Base-by-base conservation (phyloP, 2,888 invertebrate species). In the Pterostichus madidus region DNA sequence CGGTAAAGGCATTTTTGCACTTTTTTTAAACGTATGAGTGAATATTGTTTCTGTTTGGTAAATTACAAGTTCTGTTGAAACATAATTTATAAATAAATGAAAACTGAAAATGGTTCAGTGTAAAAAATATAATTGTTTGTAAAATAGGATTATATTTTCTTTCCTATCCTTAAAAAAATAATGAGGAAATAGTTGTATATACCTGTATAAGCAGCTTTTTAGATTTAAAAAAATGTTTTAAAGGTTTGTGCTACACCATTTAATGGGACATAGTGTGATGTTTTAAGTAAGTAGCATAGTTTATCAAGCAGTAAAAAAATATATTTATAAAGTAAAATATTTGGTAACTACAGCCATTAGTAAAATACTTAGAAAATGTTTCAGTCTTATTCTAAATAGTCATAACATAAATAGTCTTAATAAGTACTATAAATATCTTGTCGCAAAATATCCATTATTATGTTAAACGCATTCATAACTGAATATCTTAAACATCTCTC, bases 381-480 rank as follows among this genome's bases (percentile, higher is more conserved):
- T 64, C 61, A 78, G 75, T 75, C 75, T 77, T 59, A 59, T 35
- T 24, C 59, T 24, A 59, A 35, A 24, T 24, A 32, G 8, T 64
- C n/a, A 13, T 64, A 64, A 39, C 24, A n/a, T n/a, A n/a, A n/a
- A 39, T 31, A 71, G 68, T 71, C 44, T 53, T 71, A 71, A 71
- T 44, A 71, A 15, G 39, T 71, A 24, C 75, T 81, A 61, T 81
- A 75, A 46, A 81, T 75, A 52, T 81, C 81, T 46, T 81, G 73
- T 59, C 81, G 11, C 8, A 81, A 32, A 32, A 81, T 81, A 32
- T 81, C 81, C 75, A 81, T 81, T 15, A 81, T 75, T 46, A 81
- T 81, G 13, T 44, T 81, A 17, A 81, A 81, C 8, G 81, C 81
- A 32, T 81, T 75, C 81, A 81, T 81, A 44, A 81, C 81, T 32